phyloP scores from a whole-genome alignment of 2,797 vertebrate genomes.

The Gephyroberyx darwinii region DNA sequence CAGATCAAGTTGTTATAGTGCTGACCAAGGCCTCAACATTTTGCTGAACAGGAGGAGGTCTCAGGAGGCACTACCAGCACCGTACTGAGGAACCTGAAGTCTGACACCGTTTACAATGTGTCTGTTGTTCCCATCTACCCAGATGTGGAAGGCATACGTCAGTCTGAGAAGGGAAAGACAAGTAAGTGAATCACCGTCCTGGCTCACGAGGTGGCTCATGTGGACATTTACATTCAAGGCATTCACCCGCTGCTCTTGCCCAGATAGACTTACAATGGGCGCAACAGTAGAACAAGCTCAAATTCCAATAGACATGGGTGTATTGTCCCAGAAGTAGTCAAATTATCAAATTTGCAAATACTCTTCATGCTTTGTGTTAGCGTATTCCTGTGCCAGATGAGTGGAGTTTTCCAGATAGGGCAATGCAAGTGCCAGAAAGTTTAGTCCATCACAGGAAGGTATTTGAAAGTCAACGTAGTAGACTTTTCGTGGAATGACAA shows the following conservation, averaged over 20 bases:
- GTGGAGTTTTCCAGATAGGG: not conserved
- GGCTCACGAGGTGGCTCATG: not conserved
- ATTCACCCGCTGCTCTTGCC: no score
- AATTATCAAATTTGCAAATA: constrained; percentile 5
- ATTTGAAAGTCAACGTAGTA: no score
- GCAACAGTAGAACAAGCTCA: no score
- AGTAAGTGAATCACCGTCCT: constrained; percentile 82
- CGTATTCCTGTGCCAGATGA: constrained; percentile 8
- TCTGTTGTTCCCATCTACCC: constrained; percentile 90
- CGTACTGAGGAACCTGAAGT: constrained; percentile 86
- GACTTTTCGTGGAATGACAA: no score
- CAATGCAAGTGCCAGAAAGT: no score
- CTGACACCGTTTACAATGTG: constrained; percentile 89
- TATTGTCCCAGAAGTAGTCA: constrained; percentile 1
- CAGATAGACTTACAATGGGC: no score
- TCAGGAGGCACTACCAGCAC: constrained; percentile 90
- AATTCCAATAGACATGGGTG: not conserved
- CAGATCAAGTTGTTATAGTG: not conserved
- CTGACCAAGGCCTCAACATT: constrained; percentile 13
- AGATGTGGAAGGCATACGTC: constrained; percentile 89
- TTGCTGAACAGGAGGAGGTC: constrained; percentile 84
- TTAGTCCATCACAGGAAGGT: no score
- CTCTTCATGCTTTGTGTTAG: constrained; percentile 7
- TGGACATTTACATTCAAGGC: no score
- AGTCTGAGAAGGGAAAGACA: constrained; percentile 88